Conservation (phyloP, 2,797 vertebrate genomes). For the Chelon labrosus region DNA sequence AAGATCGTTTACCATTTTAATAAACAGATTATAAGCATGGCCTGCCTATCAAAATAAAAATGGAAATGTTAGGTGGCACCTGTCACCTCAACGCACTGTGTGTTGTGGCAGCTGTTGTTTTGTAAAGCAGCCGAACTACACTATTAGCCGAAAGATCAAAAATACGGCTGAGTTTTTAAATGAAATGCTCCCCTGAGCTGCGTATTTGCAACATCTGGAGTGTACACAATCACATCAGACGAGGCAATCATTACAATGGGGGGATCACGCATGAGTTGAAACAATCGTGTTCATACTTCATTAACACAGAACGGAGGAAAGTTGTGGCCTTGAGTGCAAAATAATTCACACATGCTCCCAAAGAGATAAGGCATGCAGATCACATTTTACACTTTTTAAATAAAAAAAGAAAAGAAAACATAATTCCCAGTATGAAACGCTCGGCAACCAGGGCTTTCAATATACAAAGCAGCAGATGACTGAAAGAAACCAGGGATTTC, state of each 20-base stretch:
- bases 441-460: neutral
- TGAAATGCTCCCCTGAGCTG: conserved; percentile 58
- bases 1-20: conserved; percentile 45
- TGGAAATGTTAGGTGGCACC: conserved; percentile 53
- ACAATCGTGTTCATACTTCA: conserved; percentile 39
- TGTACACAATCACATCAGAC: conserved; percentile 49
- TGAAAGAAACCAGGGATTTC: neutral
- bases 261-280: conserved; percentile 27
- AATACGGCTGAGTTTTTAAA: conserved; percentile 60
- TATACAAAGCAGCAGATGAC: neutral
- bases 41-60: conserved; percentile 48
- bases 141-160: conserved; percentile 48
- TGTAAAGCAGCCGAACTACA: conserved; percentile 50
- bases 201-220: conserved; percentile 66
- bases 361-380: neutral
- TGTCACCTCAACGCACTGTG: conserved; percentile 48
- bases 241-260: conserved; percentile 37
- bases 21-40: conserved; percentile 54
- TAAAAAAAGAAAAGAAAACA: no score
- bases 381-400: conserved; percentile 6
- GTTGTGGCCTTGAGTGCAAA: conserved; percentile 22
- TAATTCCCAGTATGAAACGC: conserved; percentile 3
- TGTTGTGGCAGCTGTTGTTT: conserved; percentile 67
- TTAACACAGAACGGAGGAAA: conserved; percentile 33
- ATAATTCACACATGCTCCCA: neutral